These are phyloP conservation scores for Macrobrachium nipponense DNA, from an alignment of 1,140 invertebrate genomes.

Conservation along the genomic window DNA sequence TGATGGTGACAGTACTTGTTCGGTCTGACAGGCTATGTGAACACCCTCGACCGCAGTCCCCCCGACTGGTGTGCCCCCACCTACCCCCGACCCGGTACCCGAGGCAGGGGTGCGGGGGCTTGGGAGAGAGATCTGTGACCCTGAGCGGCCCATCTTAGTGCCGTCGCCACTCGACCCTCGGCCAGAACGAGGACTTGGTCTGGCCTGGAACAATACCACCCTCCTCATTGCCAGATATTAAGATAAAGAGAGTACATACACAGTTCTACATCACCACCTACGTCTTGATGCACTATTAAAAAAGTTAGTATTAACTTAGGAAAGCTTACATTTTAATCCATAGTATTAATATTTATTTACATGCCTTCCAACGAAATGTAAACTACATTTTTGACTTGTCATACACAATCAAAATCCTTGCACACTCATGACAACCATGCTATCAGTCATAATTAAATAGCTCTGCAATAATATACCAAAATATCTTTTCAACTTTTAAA, in stretches of 20 bases:
- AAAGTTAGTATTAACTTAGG: background rate
- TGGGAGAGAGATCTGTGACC: constrained; percentile 43
- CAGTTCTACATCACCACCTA: constrained; percentile 1
- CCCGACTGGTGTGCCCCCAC: constrained; percentile 31
- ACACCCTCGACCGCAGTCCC: constrained; percentile 43
- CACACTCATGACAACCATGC: too few species aligned
- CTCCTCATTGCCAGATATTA: constrained; percentile 52
- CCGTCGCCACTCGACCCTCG: constrained; percentile 48
- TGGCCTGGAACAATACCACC: constrained; percentile 57
- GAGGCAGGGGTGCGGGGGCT: constrained; percentile 52
- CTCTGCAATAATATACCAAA: too few species aligned
- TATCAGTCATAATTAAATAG: too few species aligned
- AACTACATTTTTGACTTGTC: too few species aligned
- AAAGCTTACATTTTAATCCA: background rate
- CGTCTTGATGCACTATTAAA: background rate
- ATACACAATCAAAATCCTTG: too few species aligned
- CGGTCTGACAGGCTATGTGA: constrained; percentile 60
- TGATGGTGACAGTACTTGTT: constrained; percentile 61
- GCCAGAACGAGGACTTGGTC: constrained; percentile 52
- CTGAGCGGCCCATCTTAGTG: constrained; percentile 36
- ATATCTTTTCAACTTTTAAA: too few species aligned
- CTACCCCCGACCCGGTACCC: constrained; percentile 39
- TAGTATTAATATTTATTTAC: too few species aligned
- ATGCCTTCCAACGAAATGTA: too few species aligned
- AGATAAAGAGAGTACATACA: constrained; percentile 1